Base-by-base conservation (phyloP, 2,888 invertebrate species). In the Trichogramma evanescens region DNA sequence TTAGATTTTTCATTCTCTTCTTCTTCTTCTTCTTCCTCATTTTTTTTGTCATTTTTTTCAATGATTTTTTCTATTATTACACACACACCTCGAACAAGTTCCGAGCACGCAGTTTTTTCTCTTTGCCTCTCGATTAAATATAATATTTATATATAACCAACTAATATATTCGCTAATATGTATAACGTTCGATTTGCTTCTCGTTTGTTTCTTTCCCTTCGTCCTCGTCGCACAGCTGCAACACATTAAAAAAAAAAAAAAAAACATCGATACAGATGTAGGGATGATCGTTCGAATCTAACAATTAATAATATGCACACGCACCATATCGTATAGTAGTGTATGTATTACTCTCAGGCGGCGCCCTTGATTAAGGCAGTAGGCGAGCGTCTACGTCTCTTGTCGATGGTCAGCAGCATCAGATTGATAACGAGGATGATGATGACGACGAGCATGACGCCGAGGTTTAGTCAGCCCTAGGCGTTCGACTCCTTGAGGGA, bases 401-500 rank as follows among this genome's bases (percentile, higher is more conserved):
- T 26, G 26, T 26, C 26, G 26, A 26, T 26, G 26, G 26, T 26
- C 26, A 26, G 26, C 26, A 26, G 26, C 26, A 26, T 26, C 26
- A 26, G 26, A 26, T 26, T 26, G 26, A 26, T 26, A 60, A 26
- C 26, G 26, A 26, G 26, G 26, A 26, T 26, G 26, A 26, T 26
- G 26, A 26, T 26, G 26, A 26, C 26, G 26, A 26, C 26, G 26
- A 26, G 26, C 26, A 26, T 26, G 26, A 26, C 69, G 71, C 73
- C 73, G 76, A 76, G 76, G 75, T 71, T 69, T 66, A 70, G 73
- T 74, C 74, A 74, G 69, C 74, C 74, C 80, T 89, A 93, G 81
- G 93, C 93, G 79, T 93, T 93, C 64, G 93, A 93, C 80, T 93
- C 93, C 78, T 93, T 93, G 62, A 93, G 84, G 76, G 91, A 89